These are phyloP conservation scores for Drosophila testacea DNA, from an alignment of 2,888 invertebrate species.

Conservation along the genomic window DNA sequence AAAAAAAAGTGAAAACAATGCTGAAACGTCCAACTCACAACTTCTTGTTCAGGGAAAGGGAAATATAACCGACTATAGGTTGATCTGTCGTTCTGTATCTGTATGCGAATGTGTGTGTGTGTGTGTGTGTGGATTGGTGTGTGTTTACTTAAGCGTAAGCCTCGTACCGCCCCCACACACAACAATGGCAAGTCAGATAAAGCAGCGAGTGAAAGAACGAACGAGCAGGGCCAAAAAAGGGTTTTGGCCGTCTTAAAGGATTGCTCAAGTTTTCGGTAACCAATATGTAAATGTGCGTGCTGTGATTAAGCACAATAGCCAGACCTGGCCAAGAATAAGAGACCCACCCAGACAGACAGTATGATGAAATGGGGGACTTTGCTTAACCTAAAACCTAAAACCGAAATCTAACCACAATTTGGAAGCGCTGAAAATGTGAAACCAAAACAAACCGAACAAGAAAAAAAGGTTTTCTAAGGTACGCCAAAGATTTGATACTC, in stretches of 20 bases:
- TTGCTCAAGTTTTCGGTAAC: slow-evolving; percentile 80
- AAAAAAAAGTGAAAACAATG: slow-evolving; percentile 75
- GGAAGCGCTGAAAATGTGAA: slow-evolving; percentile 73
- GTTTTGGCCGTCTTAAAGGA: slow-evolving; percentile 72
- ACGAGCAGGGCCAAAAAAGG: slow-evolving; percentile 46
- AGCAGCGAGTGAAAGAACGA: slow-evolving; percentile 25
- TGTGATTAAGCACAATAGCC: slow-evolving; percentile 78
- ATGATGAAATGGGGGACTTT: slow-evolving; percentile 21
- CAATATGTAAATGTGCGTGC: slow-evolving; percentile 82
- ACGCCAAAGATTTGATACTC: not conserved
- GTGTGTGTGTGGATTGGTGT: slow-evolving; percentile 37
- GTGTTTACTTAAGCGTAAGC: slow-evolving; percentile 80
- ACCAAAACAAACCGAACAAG: slow-evolving; percentile 71
- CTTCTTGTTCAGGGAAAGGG: slow-evolving; percentile 53
- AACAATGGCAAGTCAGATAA: slow-evolving; percentile 52
- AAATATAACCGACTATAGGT: slow-evolving; percentile 5
- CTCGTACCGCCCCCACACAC: slow-evolving; percentile 61
- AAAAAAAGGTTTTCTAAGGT: not conserved
- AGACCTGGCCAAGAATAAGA: slow-evolving; percentile 33
- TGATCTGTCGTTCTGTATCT: slow-evolving; percentile 2
- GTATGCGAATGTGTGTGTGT: slow-evolving; percentile 21
- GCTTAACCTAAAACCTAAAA: slow-evolving; percentile 61
- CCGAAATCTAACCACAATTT: slow-evolving; percentile 75
- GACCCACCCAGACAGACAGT: slow-evolving; percentile 8
- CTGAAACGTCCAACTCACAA: slow-evolving; percentile 58